Percentiles rank a stretch among this genome's conserved stretches.
These are phyloP conservation scores for Dugesia japonica DNA, from an alignment of 2,888 invertebrate species.

Conservation along the genomic window DNA sequence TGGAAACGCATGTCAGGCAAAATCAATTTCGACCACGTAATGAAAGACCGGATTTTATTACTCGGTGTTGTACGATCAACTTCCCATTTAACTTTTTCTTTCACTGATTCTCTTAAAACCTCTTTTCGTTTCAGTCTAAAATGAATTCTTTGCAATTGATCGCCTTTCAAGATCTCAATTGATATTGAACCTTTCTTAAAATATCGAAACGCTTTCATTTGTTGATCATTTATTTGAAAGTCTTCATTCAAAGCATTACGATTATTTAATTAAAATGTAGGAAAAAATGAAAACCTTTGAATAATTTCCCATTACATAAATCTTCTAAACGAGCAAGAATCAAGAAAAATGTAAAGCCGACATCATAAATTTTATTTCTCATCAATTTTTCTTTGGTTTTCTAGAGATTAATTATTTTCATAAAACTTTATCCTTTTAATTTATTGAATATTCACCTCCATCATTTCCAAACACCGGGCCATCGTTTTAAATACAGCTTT, in stretches of 20 bases:
- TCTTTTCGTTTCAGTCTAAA: slow-evolving; percentile 47
- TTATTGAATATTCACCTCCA: too few species aligned
- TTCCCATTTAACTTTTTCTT: slow-evolving; percentile 46
- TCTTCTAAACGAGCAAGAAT: slow-evolving; percentile 31
- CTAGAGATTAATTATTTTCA: too few species aligned
- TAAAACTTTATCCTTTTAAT: too few species aligned
- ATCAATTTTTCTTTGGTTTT: neutral
- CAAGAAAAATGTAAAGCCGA: slow-evolving; percentile 27
- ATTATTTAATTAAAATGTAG: too few species aligned
- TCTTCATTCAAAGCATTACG: too few species aligned
- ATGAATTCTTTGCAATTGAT: slow-evolving; percentile 45
- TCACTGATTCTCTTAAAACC: slow-evolving; percentile 44
- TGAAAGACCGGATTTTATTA: slow-evolving; percentile 46
- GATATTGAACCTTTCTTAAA: slow-evolving; percentile 45
- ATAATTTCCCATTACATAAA: neutral
- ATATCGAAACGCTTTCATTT: slow-evolving; percentile 38
- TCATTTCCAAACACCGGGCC: too few species aligned
- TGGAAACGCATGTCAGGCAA: slow-evolving; percentile 47
- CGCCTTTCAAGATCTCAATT: slow-evolving; percentile 46
- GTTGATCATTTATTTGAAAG: neutral
- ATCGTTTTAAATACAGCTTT: too few species aligned
- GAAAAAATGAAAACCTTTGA: neutral
- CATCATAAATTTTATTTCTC: slow-evolving; percentile 29
- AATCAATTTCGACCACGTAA: slow-evolving; percentile 46
- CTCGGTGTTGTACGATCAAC: slow-evolving; percentile 45